These are phyloP conservation scores for Limnephilus lunatus DNA, from an alignment of 2,888 invertebrate genomes.

Conservation along the genomic window DNA sequence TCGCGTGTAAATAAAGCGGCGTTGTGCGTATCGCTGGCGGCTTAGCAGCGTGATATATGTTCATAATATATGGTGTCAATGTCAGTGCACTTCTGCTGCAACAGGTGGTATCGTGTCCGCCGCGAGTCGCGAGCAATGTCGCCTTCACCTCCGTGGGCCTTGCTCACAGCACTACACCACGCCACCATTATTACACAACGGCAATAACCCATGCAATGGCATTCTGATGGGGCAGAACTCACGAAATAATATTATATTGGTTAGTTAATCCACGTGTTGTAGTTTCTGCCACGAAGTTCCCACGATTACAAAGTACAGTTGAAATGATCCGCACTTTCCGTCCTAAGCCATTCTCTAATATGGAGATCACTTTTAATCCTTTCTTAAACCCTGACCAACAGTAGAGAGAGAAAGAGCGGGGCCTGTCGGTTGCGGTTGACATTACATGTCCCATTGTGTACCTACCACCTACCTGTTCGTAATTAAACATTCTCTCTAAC, in stretches of 20 bases:
- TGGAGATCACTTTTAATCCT: neutral
- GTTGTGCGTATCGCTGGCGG: neutral
- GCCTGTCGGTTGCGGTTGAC: neutral
- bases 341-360: neutral
- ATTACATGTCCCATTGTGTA: neutral
- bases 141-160: neutral
- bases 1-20: neutral
- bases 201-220: neutral
- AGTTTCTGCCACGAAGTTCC: neutral
- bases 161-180: neutral
- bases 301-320: neutral
- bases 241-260: neutral
- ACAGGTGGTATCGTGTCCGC: slow-evolving; percentile 34
- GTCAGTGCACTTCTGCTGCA: slow-evolving; percentile 26
- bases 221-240: neutral
- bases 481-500: neutral
- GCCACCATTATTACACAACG: no score
- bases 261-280: neutral
- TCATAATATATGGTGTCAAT: slow-evolving; percentile 36
- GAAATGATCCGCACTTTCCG: neutral
- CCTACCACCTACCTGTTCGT: neutral
- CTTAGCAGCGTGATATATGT: neutral
- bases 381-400: neutral
- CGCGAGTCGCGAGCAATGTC: neutral
- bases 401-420: neutral